These are phyloP conservation scores for Scelioninae gen. 1 DNA, from an alignment of 2,888 invertebrate species.

Conservation along the genomic window DNA sequence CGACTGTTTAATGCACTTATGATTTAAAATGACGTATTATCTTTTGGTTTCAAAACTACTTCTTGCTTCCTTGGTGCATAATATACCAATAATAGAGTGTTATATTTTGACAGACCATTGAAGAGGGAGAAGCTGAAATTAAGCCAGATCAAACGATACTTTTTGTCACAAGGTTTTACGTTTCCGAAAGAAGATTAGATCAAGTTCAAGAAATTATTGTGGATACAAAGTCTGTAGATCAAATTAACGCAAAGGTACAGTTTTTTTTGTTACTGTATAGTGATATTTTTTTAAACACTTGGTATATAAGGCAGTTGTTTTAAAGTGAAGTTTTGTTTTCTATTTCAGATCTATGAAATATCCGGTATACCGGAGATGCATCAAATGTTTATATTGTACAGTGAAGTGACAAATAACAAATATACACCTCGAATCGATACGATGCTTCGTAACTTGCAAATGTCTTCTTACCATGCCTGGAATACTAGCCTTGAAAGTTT, in stretches of 20 bases:
- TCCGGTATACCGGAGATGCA: neutral
- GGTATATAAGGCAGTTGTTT: neutral
- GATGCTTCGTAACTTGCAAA: neutral
- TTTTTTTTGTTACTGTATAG: neutral
- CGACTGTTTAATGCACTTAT: too few species aligned
- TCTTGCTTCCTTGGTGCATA: too few species aligned
- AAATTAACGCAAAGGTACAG: neutral
- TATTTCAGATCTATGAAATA: slow-evolving; percentile 5
- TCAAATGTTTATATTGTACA: neutral
- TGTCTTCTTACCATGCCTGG: neutral
- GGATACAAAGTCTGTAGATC: neutral
- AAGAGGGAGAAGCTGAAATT: neutral
- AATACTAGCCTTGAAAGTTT: neutral
- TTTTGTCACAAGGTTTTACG: slow-evolving; percentile 16
- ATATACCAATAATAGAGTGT: too few species aligned
- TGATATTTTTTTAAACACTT: neutral
- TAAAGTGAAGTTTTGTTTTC: neutral
- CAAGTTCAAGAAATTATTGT: slow-evolving; percentile 8
- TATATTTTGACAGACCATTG: neutral
- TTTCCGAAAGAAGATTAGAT: neutral
- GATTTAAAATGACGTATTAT: too few species aligned
- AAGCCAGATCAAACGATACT: slow-evolving; percentile 4
- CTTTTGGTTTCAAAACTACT: too few species aligned
- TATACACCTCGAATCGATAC: neutral
- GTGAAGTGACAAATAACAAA: neutral